A percentile compares a stretch with the other conserved stretches of the same genome.
phyloP scores from a whole-genome alignment of 2,797 vertebrate genomes.

The Ispidina picta region DNA sequence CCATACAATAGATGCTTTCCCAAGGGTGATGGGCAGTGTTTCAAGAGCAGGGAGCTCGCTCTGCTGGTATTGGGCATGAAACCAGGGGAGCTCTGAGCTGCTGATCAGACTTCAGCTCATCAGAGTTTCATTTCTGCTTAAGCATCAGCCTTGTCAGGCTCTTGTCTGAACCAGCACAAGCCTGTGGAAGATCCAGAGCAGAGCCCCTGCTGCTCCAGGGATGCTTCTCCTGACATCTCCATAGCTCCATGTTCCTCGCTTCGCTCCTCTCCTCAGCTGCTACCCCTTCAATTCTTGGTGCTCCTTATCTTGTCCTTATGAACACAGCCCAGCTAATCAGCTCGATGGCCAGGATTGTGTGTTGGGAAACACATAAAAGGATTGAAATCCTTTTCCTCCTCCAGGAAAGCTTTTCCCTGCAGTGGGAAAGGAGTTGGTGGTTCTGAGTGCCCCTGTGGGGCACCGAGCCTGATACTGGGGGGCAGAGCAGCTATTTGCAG shows the following conservation, averaged over 20 bases:
- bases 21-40: neutral
- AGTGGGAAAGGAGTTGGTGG: neutral
- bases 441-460: neutral
- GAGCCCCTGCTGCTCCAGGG: neutral
- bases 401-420: neutral
- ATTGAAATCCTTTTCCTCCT: neutral
- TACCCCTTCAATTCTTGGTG: neutral
- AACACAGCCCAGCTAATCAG: neutral
- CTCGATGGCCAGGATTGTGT: neutral
- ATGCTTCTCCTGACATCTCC: neutral
- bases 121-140: neutral
- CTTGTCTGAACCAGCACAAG: neutral
- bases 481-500: neutral
- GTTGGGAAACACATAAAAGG: neutral
- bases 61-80: neutral
- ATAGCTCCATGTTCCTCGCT: accelerated
- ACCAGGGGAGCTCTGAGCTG: neutral
- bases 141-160: neutral
- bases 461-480: accelerated
- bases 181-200: neutral
- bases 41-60: neutral
- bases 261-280: neutral
- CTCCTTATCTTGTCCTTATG: neutral
- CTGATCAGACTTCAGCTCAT: neutral
- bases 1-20: neutral